Evolutionary conservation across 1,140 invertebrate species (phyloP).

Genomic region (Drosophila quadrilineata): DNA sequence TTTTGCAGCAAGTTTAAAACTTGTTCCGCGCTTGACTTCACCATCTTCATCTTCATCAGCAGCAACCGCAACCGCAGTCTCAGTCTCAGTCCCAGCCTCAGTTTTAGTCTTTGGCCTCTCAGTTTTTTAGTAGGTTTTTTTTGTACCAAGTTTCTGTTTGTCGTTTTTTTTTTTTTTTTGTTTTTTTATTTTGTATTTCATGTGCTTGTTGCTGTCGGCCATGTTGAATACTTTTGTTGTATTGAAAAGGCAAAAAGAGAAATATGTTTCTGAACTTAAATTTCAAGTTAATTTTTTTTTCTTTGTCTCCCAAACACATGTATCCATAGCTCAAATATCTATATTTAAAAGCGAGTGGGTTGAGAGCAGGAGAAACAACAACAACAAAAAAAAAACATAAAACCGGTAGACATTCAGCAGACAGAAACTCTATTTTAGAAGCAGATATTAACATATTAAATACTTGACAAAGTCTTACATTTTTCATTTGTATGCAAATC

Average conservation of each 20-base stretch:
- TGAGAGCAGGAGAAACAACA: not conserved
- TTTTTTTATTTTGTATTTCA: conserved; percentile 40
- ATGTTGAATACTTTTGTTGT: conserved; percentile 80
- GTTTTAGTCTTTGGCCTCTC: conserved; percentile 10
- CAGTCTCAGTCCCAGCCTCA: conserved; percentile 14
- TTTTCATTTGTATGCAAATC: conserved; percentile 15
- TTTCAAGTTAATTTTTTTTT: conserved; percentile 59
- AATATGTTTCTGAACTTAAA: conserved; percentile 32
- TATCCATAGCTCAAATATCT: conserved; percentile 57
- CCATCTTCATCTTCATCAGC: conserved; percentile 36
- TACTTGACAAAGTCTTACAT: conserved; percentile 1
- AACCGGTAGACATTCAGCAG: conserved; percentile 37
- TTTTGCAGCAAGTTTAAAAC: conserved; percentile 78
- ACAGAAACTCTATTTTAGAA: not conserved
- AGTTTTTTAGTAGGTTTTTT: conserved; percentile 35
- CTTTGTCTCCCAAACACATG: conserved; percentile 19
- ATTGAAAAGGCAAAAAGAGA: conserved; percentile 49
- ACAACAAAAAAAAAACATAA: not conserved
- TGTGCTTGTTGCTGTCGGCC: conserved; percentile 62
- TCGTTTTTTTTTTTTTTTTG: conserved; percentile 44
- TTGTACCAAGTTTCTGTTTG: conserved; percentile 29
- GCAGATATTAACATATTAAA: conserved; percentile 26
- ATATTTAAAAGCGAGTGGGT: conserved; percentile 23
- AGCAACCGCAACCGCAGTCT: not conserved
- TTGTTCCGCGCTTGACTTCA: conserved; percentile 66